Base-by-base conservation (phyloP, 2,888 invertebrate species). In the Sarcophaga caerulescens region DNA sequence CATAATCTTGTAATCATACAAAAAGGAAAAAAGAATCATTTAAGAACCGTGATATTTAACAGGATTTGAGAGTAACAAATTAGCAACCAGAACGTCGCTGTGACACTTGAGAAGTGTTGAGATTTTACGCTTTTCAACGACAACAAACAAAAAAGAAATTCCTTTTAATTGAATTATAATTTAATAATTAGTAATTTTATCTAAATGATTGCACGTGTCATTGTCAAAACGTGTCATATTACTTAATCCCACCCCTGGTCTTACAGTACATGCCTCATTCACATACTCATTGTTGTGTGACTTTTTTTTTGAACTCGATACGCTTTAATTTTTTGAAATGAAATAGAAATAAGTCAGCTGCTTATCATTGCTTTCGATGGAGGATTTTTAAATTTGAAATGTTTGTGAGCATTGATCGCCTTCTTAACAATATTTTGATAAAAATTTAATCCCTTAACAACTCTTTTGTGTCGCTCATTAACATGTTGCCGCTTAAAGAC, bases 161-260 rank as follows among this genome's bases (percentile, higher is more conserved):
- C 12, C 5, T 35, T 75, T 79, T 81, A 84, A 84, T 86, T 78
- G 75, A 84, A 84, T 84, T 86, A 84, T 86, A 86, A 84, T 84
- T 84, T 84, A 75, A 84, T 86, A 86, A 86, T 86, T 86, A 79
- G 84, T 86, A 81, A 84, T 78, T 86, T 81, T 35, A 71, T n/a
- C 81, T 86, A 86, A 86, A 86, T 74, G 86, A 71, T 77, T 45
- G 47, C 86, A 86, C 86, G 86, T 86, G 86, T 45, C 86, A 59
- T 21, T 85, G 85, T 77, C 81, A 75, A 79, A 86, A 86, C 86
- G 86, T 86, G 86, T 86, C 86, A 84, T 81, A 81, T 84, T 84
- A 75, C 86, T 59, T 71, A 73, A 81, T 75, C 70, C 60, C 70
- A 70, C 66, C 70, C 74, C 44, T 84, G 52, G 17, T 10, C 1